These are phyloP conservation scores for Menura novaehollandiae DNA, from an alignment of 2,113 vertebrate species.

Conservation along the genomic window DNA sequence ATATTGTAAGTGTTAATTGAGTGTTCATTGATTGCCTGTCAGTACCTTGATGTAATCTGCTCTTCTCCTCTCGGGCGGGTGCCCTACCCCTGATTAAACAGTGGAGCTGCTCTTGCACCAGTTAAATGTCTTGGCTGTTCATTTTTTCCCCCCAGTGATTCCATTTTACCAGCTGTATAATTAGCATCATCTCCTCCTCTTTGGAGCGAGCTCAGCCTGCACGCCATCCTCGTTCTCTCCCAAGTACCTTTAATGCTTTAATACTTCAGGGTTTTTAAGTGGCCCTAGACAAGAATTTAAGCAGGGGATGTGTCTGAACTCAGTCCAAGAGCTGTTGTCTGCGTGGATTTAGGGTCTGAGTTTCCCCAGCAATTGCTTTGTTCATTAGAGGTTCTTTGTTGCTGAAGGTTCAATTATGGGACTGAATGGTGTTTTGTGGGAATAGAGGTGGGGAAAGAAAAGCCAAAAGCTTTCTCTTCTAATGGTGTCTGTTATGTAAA, in stretches of 20 bases:
- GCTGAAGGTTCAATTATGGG: not conserved
- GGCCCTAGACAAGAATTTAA: not conserved
- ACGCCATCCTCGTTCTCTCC: not conserved
- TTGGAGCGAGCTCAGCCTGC: not conserved
- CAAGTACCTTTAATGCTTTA: not conserved
- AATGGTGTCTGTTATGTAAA: not conserved
- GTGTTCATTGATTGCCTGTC: constrained; percentile 64
- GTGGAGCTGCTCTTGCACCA: not conserved
- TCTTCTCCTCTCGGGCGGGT: not conserved
- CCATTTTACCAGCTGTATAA: constrained; percentile 14
- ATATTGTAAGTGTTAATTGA: constrained; percentile 67
- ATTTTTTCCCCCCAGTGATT: not conserved
- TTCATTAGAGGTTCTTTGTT: not conserved
- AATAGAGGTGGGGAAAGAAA: not conserved
- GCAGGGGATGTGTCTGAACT: not conserved
- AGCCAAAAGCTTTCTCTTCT: not conserved
- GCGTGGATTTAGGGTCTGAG: not conserved
- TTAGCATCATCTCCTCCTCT: constrained; percentile 35
- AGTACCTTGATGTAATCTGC: constrained; percentile 41
- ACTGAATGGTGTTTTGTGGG: not conserved
- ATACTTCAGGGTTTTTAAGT: constrained; percentile 11
- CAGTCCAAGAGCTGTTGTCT: not conserved
- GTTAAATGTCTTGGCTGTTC: not conserved
- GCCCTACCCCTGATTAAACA: not conserved
- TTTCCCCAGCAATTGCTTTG: not conserved